These are phyloP conservation scores for Carduelis carduelis DNA, from an alignment of 2,797 vertebrate genomes.

Conservation along the genomic window DNA sequence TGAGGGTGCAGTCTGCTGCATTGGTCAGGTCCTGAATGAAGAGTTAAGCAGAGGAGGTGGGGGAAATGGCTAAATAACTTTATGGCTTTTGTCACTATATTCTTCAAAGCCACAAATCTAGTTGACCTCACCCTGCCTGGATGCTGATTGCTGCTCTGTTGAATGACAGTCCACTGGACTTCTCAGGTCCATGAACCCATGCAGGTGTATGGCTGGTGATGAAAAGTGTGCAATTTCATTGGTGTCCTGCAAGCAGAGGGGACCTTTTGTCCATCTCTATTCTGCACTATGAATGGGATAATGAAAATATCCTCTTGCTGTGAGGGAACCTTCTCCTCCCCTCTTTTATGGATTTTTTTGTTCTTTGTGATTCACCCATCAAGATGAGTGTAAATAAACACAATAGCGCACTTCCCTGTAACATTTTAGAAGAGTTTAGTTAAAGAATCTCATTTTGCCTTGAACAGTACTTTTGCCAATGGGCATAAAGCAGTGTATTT, in stretches of 20 bases:
- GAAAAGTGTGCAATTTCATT: too few species aligned
- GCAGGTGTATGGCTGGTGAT: too few species aligned
- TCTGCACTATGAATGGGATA: neutral
- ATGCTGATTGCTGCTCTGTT: too few species aligned
- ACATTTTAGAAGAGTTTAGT: neutral
- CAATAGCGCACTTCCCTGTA: neutral
- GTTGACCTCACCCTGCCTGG: too few species aligned
- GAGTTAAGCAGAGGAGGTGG: neutral
- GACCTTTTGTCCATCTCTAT: too few species aligned
- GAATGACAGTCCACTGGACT: too few species aligned
- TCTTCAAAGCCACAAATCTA: too few species aligned
- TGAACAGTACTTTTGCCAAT: neutral
- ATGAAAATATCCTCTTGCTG: neutral
- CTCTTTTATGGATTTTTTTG: neutral
- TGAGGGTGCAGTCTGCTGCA: neutral
- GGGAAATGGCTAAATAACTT: too few species aligned
- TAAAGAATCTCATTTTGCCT: neutral
- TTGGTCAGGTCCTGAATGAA: neutral
- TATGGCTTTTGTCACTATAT: too few species aligned
- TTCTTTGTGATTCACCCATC: neutral
- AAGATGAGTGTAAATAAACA: neutral
- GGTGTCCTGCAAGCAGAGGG: too few species aligned
- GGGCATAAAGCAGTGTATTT: neutral
- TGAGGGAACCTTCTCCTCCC: neutral
- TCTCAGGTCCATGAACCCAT: too few species aligned